These are phyloP conservation scores for Amphibalanus amphitrite DNA, from an alignment of 1,140 invertebrate species.

Conservation along the genomic window DNA sequence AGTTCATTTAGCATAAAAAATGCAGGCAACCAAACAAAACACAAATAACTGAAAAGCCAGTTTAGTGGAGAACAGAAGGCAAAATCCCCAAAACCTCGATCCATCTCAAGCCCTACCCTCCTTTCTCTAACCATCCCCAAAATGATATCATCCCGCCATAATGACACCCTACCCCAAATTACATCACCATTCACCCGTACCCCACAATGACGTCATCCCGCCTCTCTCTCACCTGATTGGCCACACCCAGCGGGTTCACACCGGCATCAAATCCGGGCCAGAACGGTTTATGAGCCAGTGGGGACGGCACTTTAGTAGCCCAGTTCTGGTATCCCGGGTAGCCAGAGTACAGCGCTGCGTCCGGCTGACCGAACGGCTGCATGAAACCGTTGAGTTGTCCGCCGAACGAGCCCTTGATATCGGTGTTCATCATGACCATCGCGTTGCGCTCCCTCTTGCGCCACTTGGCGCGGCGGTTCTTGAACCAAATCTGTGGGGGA, in stretches of 20 bases:
- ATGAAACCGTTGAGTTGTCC: constrained; percentile 77
- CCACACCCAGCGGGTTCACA: constrained; percentile 41
- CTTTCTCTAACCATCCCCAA: no score
- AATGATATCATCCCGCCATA: no score
- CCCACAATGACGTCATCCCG: no score
- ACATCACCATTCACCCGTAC: no score
- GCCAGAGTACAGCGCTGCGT: constrained; percentile 57
- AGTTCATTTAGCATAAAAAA: no score
- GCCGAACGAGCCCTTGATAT: constrained; percentile 79
- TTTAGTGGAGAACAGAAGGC: no score
- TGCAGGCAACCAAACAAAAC: no score
- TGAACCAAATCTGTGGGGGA: constrained; percentile 59
- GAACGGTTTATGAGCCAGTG: constrained; percentile 60
- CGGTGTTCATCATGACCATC: constrained; percentile 37
- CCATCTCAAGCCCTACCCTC: no score
- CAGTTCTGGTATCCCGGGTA: constrained; percentile 83
- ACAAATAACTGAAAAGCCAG: no score
- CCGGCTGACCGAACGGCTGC: constrained; percentile 61
- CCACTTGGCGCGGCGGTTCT: constrained; percentile 88
- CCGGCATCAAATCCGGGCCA: constrained; percentile 59
- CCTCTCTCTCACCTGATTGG: constrained; percentile 14
- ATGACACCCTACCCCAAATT: no score
- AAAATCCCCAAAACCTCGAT: no score
- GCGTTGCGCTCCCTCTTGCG: constrained; percentile 92
- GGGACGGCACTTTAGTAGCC: constrained; percentile 68